Evolutionary conservation across 2,797 vertebrate species (phyloP).

Genomic region (Cirrhinus molitorella): DNA sequence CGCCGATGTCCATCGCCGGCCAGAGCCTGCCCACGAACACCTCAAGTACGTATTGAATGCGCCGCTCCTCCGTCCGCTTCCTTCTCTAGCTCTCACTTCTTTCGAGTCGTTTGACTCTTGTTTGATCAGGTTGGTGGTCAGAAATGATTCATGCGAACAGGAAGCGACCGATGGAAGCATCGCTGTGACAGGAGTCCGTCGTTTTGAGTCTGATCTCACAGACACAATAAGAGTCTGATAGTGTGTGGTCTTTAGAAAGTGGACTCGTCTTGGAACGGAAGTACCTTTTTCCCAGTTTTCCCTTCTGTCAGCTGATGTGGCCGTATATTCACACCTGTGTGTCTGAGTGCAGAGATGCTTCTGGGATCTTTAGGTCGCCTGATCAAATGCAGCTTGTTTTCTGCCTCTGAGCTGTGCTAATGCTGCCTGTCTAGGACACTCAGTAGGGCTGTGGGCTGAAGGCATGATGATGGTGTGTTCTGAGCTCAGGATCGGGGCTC

Average conservation of each 20-base stretch:
- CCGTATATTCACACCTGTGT: too few species aligned
- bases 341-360: not conserved
- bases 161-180: not conserved
- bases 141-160: not conserved
- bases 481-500: not conserved
- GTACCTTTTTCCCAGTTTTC: not conserved
- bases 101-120: not conserved
- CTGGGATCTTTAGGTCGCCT: not conserved
- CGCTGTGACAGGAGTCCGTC: not conserved
- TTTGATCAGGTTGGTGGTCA: not conserved
- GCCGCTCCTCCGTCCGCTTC: not conserved
- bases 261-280: not conserved
- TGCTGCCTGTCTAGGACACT: not conserved
- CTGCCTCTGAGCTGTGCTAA: not conserved
- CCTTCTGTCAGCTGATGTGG: not conserved
- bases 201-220: not conserved
- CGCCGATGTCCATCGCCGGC: constrained; percentile 91
- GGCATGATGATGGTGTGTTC: not conserved
- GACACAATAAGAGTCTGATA: not conserved
- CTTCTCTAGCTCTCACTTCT: not conserved
- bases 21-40: constrained; percentile 75
- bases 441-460: not conserved
- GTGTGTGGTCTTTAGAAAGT: not conserved
- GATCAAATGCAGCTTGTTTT: constrained; percentile 15
- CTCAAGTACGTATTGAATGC: constrained; percentile 82